phyloP scores from a whole-genome alignment of 2,888 invertebrate genomes.

The Erynnis tages region DNA sequence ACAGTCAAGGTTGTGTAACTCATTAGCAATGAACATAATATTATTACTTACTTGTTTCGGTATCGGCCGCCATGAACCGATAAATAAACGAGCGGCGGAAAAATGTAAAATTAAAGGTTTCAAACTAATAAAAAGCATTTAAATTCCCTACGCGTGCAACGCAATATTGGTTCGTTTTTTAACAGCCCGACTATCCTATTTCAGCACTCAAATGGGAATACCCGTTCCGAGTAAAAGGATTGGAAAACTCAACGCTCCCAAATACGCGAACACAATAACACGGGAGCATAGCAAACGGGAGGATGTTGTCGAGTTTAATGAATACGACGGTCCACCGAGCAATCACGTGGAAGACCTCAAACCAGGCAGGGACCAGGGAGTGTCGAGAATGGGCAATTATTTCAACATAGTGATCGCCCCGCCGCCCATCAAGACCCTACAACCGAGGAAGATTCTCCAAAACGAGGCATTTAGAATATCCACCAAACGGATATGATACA shows the following conservation, averaged over 20 bases:
- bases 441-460: constrained; percentile 61
- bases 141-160: neutral
- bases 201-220: constrained; percentile 76
- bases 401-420: constrained; percentile 76
- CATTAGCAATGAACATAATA: too few relatives aligned
- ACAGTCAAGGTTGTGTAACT: too few relatives aligned
- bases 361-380: constrained; percentile 54
- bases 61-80: too few relatives aligned
- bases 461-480: constrained; percentile 45
- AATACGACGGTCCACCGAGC: constrained; percentile 41
- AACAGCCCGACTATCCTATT: constrained; percentile 32
- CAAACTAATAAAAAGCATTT: neutral
- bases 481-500: constrained; percentile 41
- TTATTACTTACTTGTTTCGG: too few relatives aligned
- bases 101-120: too few relatives aligned
- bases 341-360: constrained; percentile 51
- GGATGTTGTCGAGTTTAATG: constrained; percentile 44
- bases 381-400: constrained; percentile 74
- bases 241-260: constrained; percentile 41
- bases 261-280: constrained; percentile 39
- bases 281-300: constrained; percentile 48
- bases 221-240: constrained; percentile 61
- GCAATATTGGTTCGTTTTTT: constrained; percentile 10
- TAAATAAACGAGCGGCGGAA: too few relatives aligned
- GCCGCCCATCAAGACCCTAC: constrained; percentile 68